Evolutionary conservation across 2,797 vertebrate species (phyloP).

Genomic region (Dromococcyx pavoninus): DNA sequence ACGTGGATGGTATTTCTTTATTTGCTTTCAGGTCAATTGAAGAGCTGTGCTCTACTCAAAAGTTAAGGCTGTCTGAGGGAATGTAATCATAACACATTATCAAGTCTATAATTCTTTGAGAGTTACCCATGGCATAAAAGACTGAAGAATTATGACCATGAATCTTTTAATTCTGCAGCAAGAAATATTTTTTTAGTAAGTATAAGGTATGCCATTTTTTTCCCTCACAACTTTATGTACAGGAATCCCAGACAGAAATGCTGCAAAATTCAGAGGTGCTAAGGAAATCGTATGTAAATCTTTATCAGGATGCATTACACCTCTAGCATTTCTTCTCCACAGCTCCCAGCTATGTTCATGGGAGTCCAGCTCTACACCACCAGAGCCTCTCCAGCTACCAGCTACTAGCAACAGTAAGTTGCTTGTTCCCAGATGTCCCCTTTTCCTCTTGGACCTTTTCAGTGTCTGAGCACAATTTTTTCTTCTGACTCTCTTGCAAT

Average conservation of each 20-base stretch:
- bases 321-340: background rate
- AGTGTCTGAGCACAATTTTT: background rate
- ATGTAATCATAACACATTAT: background rate
- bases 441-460: background rate
- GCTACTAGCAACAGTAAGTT: accelerated
- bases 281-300: background rate
- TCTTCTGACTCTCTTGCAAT: background rate
- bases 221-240: background rate
- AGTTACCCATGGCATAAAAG: background rate
- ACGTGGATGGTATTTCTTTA: background rate
- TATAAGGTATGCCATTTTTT: background rate
- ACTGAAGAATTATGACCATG: background rate
- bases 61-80: background rate
- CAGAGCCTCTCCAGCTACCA: background rate
- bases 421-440: background rate
- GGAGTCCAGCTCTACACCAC: background rate
- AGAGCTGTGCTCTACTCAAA: background rate
- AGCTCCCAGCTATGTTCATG: background rate
- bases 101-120: background rate
- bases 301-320: background rate
- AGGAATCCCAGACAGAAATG: background rate
- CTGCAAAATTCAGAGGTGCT: background rate
- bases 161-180: background rate
- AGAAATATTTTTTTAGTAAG: background rate
- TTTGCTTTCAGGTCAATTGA: background rate